Conservation (phyloP, 2,113 vertebrate genomes). For the Cricetomys ansorgei region DNA sequence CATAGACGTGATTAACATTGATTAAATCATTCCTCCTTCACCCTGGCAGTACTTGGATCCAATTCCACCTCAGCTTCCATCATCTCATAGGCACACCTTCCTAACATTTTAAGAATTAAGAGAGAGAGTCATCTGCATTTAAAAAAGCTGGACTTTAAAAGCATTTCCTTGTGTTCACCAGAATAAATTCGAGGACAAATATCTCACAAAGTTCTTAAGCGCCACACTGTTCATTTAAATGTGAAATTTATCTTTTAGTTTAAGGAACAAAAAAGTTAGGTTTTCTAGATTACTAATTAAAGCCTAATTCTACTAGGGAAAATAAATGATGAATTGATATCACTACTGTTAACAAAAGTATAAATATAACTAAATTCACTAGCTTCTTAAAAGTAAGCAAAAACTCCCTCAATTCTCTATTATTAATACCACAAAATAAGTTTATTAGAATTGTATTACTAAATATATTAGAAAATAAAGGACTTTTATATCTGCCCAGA, state of each 20-base stretch:
- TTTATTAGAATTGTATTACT: background rate
- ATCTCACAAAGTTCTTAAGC: background rate
- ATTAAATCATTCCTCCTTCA: background rate
- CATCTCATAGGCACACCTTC: background rate
- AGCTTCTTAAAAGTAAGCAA: slow-evolving; percentile 43
- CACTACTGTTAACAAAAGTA: slow-evolving; percentile 8
- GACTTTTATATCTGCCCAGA: background rate
- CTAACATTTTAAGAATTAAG: background rate
- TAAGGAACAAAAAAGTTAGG: background rate
- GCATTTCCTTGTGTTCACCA: background rate
- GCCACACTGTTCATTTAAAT: background rate
- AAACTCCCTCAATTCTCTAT: background rate
- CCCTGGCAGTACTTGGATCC: background rate
- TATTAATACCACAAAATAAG: slow-evolving; percentile 5
- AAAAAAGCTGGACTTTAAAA: background rate
- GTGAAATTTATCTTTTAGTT: background rate
- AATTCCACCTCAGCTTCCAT: background rate
- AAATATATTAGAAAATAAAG: slow-evolving; percentile 40
- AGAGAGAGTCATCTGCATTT: background rate
- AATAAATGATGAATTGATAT: background rate
- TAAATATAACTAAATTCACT: background rate
- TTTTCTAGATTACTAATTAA: background rate
- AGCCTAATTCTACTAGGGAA: slow-evolving; percentile 1
- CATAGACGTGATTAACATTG: background rate
- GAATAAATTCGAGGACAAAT: background rate